A percentile compares a stretch with the other conserved stretches of the same genome.
These are phyloP conservation scores for Varroa destructor DNA, from an alignment of 1,140 invertebrate genomes.

Conservation along the genomic window DNA sequence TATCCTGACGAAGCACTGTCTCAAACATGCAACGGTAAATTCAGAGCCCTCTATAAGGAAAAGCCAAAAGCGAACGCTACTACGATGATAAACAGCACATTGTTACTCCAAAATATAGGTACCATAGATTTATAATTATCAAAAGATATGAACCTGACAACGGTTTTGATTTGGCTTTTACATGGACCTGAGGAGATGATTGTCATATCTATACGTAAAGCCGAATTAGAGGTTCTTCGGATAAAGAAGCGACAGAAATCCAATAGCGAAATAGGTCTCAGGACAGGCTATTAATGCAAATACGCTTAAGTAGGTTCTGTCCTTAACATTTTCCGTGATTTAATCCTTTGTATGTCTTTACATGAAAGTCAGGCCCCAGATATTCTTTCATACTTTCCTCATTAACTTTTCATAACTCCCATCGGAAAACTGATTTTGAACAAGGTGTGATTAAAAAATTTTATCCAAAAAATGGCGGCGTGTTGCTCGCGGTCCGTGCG, in stretches of 20 bases:
- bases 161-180: no score
- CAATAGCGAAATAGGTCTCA: neutral
- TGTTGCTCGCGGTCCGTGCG: neutral
- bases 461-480: neutral
- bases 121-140: no score
- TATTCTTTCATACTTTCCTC: neutral
- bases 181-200: no score
- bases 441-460: neutral
- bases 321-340: neutral
- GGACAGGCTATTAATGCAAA: neutral
- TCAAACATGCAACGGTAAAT: no score
- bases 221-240: conserved; percentile 12
- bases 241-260: neutral
- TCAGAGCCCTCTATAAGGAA: no score
- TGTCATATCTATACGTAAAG: neutral
- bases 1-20: no score
- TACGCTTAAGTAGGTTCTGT: neutral
- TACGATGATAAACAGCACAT: no score
- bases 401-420: neutral
- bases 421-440: neutral
- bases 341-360: neutral
- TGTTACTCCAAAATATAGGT: no score
- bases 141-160: no score
- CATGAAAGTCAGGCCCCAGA: neutral
- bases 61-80: no score